Percentiles rank a stretch among this genome's conserved stretches.
Conservation (phyloP, 2,797 vertebrate species). For the Dallia pectoralis region DNA sequence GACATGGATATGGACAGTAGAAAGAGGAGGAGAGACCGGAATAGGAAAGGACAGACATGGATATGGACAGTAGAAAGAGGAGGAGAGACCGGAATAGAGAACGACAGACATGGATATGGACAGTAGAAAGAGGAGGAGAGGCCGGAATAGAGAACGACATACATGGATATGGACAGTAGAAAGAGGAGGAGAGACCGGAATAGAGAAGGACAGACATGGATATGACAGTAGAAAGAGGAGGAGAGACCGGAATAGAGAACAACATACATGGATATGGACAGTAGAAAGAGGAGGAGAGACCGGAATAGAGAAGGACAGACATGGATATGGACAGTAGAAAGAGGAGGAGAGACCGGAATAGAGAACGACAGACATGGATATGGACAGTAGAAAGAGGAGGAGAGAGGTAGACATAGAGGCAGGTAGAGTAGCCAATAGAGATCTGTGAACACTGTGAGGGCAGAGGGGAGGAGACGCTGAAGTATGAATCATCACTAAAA, state of each 20-base stretch:
- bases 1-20: background rate
- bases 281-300: background rate
- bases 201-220: no score
- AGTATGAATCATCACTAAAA: conserved; percentile 10
- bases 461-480: background rate
- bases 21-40: background rate
- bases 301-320: no score
- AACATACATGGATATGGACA: no score
- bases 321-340: background rate
- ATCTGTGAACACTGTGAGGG: background rate
- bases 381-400: background rate
- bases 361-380: background rate
- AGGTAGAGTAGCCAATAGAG: background rate
- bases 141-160: no score
- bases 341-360: background rate
- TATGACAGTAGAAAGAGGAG: background rate
- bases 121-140: background rate
- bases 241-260: no score
- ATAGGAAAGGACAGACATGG: no score
- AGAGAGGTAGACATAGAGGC: background rate
- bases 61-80: background rate
- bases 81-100: background rate
- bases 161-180: background rate
- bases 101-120: no score
- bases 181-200: background rate